Conservation (phyloP, 2,113 vertebrate species). For the Odocoileus hemionus region DNA sequence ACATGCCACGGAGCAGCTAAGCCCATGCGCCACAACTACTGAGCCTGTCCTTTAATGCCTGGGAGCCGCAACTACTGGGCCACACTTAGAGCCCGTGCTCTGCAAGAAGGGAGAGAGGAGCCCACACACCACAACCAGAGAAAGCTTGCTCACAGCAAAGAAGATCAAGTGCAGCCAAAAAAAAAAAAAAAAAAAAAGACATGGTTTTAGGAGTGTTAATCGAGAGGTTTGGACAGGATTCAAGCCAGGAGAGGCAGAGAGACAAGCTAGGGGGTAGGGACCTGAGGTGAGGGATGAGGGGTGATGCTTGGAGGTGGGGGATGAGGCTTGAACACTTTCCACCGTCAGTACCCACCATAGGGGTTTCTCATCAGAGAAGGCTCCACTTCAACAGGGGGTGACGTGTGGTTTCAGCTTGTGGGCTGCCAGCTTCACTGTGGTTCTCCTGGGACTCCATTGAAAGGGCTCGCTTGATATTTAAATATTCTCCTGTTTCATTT, state of each 20-base stretch:
- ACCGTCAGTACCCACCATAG: neutral
- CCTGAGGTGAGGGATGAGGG: neutral
- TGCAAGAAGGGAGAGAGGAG: neutral
- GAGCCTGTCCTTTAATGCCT: neutral
- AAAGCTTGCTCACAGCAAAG: neutral
- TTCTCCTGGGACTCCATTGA: neutral
- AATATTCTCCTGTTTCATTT: constrained; percentile 44
- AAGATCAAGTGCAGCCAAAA: neutral
- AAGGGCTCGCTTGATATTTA: constrained; percentile 37
- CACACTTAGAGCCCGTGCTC: neutral
- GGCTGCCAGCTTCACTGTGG: neutral
- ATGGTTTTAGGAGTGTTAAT: too few relatives aligned
- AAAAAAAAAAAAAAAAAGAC: neutral
- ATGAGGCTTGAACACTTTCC: neutral
- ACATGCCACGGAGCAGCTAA: neutral
- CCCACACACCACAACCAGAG: neutral
- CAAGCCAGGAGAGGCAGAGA: neutral
- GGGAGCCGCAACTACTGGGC: neutral
- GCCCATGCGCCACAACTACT: neutral
- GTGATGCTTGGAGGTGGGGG: neutral
- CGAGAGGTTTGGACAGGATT: neutral
- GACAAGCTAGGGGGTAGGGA: neutral
- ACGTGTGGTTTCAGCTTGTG: accelerated
- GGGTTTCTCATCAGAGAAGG: neutral
- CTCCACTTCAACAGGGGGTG: too few relatives aligned